Conservation (phyloP, 2,888 invertebrate species). For the Protophormia terraenovae region DNA sequence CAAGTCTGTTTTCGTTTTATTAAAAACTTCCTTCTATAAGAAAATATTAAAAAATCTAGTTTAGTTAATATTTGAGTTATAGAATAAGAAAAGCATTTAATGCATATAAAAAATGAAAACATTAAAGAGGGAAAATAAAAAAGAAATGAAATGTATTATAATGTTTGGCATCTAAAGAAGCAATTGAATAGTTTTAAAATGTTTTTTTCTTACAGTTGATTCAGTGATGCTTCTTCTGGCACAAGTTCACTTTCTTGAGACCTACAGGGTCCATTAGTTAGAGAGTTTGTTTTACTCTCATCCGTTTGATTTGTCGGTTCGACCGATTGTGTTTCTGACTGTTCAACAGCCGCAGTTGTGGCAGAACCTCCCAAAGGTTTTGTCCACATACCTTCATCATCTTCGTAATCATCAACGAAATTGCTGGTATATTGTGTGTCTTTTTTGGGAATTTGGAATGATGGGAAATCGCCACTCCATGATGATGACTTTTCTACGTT, state of each 20-base stretch:
- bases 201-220: conserved; percentile 62
- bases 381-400: conserved; percentile 79
- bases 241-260: conserved; percentile 42
- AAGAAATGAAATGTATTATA: conserved; percentile 1
- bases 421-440: conserved; percentile 61
- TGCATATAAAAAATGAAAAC: neutral
- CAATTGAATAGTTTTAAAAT: neutral
- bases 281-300: conserved; percentile 50
- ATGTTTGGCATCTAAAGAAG: conserved; percentile 60
- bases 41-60: neutral
- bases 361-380: conserved; percentile 75
- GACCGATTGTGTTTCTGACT: neutral
- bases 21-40: neutral
- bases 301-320: conserved; percentile 19
- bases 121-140: neutral
- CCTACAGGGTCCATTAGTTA: conserved; percentile 73
- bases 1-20: conserved; percentile 2
- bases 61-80: neutral
- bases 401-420: conserved; percentile 75
- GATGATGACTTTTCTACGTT: conserved; percentile 76
- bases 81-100: neutral
- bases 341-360: neutral
- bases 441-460: conserved; percentile 50
- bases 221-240: conserved; percentile 21
- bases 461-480: conserved; percentile 36